phyloP scores from a whole-genome alignment of 2,888 invertebrate species.

The Rhingia campestris region DNA sequence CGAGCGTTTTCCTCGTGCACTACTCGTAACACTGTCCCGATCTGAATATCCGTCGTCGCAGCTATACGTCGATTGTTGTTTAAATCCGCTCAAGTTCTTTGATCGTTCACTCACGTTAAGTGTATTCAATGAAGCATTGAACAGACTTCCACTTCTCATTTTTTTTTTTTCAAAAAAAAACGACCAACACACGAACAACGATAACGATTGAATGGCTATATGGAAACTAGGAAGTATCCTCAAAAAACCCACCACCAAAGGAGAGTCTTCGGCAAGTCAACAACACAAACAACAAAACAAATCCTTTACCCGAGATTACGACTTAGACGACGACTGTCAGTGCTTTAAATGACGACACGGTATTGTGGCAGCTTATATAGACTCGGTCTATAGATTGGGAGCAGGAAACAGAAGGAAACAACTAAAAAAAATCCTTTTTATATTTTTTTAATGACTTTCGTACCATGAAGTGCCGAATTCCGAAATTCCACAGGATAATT shows the following conservation, averaged over 20 bases:
- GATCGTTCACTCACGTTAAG: slow-evolving; percentile 77
- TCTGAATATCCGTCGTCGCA: slow-evolving; percentile 78
- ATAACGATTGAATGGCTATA: not conserved
- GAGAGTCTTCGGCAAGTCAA: not conserved
- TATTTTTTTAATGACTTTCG: slow-evolving; percentile 80
- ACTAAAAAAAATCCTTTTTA: slow-evolving; percentile 16
- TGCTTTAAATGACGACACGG: slow-evolving; percentile 66
- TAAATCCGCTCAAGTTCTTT: slow-evolving; percentile 69
- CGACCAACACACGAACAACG: slow-evolving; percentile 1
- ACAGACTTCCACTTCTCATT: slow-evolving; percentile 82
- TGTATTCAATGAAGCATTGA: slow-evolving; percentile 79
- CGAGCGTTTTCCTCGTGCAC: slow-evolving; percentile 78
- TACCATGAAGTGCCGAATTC: slow-evolving; percentile 81
- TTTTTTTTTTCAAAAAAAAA: slow-evolving; percentile 18
- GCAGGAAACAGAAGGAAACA: not conserved
- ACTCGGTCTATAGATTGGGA: slow-evolving; percentile 76
- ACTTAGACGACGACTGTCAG: slow-evolving; percentile 53
- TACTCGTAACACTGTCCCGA: slow-evolving; percentile 79
- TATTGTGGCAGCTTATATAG: slow-evolving; percentile 79
- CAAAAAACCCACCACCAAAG: slow-evolving; percentile 1
- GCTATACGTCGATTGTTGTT: slow-evolving; percentile 75
- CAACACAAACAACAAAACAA: slow-evolving; percentile 1
- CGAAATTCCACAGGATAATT: slow-evolving; percentile 75
- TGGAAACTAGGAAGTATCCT: slow-evolving; percentile 1
- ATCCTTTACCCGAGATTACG: slow-evolving; percentile 19